Evolutionary conservation across 1,140 invertebrate genomes (phyloP), one percentile per base, ranked within the genome.

Genomic region (Conus betulinus): DNA sequence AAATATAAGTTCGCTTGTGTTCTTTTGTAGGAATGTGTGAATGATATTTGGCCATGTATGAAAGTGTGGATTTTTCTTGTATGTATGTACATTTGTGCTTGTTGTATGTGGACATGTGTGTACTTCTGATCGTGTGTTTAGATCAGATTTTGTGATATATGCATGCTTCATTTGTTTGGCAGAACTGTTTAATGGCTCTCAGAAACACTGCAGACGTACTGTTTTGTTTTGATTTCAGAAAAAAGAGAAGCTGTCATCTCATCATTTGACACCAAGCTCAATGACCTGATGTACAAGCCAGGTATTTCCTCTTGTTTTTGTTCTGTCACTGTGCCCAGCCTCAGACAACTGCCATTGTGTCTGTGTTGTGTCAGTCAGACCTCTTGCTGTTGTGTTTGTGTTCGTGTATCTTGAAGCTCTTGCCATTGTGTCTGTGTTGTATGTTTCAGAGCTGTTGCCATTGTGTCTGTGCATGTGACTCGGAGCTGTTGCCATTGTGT

Each of bases 261-360:
- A 10, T 83, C 90, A 17, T 91, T 91, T 90, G 88, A 89, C 67
- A 52, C 79, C 1, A 90, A 89, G 71, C 89, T 92, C 55, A 83
- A 85, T 6, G 89, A 91, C 27, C 79, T 92, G 39, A 85, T 84
- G 39, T 74, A 74, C 39, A 92, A 92, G 88, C 90, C 92, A 90
- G 92, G 91, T 92, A 90, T 84, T 39, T 39, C 39, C 39, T 39
- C 3, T 39, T 39, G 39, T 39, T n/a, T n/a, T n/a, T 39, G 39
- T 39, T 39, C 39, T 39, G 39, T 39, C 39, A 39, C 39, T 39
- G 39, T 39, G 39, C 39, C 39, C 39, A 39, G 39, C 39, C 39
- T 39, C 39, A 39, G 39, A 39, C 0, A 39, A 39, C 39, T 39
- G 39, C 39, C 39, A 39, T 39, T 39, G 39, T 39, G 39, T 39